These are phyloP conservation scores for Ophioderma brevispina DNA, from an alignment of 35 echinoderm and acorn worm genomes.

Conservation along the genomic window DNA sequence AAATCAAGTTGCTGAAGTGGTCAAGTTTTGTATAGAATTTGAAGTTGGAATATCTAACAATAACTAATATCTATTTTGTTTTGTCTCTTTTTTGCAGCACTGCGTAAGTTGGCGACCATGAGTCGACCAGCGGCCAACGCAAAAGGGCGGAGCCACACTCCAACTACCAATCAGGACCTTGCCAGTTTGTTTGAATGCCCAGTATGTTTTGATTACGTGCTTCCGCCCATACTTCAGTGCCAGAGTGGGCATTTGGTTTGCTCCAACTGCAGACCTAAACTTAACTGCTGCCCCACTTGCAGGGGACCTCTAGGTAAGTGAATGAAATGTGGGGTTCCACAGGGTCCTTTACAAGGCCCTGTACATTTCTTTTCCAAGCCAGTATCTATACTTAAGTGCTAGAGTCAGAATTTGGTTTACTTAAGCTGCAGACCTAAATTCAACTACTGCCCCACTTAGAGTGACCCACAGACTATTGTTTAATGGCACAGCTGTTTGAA, in stretches of 20 bases:
- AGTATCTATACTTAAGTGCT: no score
- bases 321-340: no score
- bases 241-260: conserved; percentile 98
- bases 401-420: no score
- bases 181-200: conserved; percentile 98
- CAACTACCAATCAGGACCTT: conserved; percentile 95
- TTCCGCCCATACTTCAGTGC: conserved; percentile 97
- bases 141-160: conserved; percentile 95
- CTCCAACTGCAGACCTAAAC: conserved; percentile 92
- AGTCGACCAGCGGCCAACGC: conserved; percentile 77
- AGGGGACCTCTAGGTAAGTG: conserved; percentile 89
- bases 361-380: no score
- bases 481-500: no score
- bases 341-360: no score
- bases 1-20: no score
- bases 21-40: no score
- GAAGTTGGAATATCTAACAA: no score
- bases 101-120: conserved; percentile 71
- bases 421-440: no score
- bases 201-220: conserved; percentile 98
- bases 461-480: no score
- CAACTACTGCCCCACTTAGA: no score
- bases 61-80: neutral
- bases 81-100: neutral
- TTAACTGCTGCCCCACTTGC: conserved; percentile 95